Base-by-base conservation (phyloP, 2,888 invertebrate genomes). In the Drosophila phalerata region DNA sequence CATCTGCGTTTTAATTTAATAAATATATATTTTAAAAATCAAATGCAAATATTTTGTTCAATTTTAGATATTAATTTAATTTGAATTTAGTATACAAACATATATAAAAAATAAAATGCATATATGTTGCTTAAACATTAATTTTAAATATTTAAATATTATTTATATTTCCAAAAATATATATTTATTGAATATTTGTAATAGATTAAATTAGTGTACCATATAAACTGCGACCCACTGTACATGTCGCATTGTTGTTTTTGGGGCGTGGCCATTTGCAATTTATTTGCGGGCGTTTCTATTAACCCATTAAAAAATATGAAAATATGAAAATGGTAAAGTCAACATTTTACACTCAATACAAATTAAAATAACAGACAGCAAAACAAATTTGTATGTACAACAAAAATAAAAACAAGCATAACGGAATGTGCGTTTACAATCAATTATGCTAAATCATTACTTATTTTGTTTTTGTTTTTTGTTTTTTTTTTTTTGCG, bases 391-490 rank as follows among this genome's bases (percentile, higher is more conserved):
- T 68, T 68, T 15, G 13, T 32, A 38, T 13, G 58, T 30, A 40
- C 22, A 1, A 22, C 22, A 22, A 22, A 3, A 22, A 22, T 4
- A 22, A 22, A 2, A 22, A 49, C 38, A 68, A 17, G 15, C 43
- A 56, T 60, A 68, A 17, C 62, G 40, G 55, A 69, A 58, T 62
- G 42, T 74, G 72, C 57, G 75, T 60, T 48, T 48, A 48, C 48
- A 76, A 76, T 71, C 72, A 74, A 77, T 71, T 74, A 70, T 73
- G 76, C 52, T 57, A 57, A 66, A 53, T 52, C 9, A 51, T 10
- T 22, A 22, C 4, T 22, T 28, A 28, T 28, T 8, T 28, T 6
- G n/a, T n/a, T 32, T 37, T n/a, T 37, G 28, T 28, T n/a, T n/a
- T n/a, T n/a, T n/a, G n/a, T n/a, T n/a, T n/a, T n/a, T n/a, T n/a